A percentile compares a stretch with the other conserved stretches of the same genome.
Conservation (phyloP, 2,113 vertebrate species). For the Abramis brama region DNA sequence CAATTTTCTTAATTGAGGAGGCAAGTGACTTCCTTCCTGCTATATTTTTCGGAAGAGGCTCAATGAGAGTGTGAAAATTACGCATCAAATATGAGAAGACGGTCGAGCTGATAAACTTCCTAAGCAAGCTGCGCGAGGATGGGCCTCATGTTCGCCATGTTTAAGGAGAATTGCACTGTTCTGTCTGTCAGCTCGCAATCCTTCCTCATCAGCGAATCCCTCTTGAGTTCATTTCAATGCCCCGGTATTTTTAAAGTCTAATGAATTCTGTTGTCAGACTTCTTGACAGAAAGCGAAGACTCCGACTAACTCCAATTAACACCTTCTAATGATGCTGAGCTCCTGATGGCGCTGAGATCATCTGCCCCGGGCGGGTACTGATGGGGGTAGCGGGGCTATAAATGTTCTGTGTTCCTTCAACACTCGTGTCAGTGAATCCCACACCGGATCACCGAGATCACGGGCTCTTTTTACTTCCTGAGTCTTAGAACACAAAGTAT, state of each 20-base stretch:
- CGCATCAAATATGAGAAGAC: constrained; percentile 4
- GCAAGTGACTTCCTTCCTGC: constrained; percentile 20
- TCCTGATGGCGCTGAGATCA: constrained; percentile 81
- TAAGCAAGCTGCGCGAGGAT: background rate
- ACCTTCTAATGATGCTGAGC: constrained; percentile 94
- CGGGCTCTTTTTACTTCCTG: background rate
- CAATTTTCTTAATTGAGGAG: constrained; percentile 15
- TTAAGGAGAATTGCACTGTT: constrained; percentile 17
- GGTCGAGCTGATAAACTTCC: constrained; percentile 31
- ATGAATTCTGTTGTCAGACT: constrained; percentile 86
- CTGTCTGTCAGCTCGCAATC: constrained; percentile 10
- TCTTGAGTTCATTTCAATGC: constrained; percentile 78
- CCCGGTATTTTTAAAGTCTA: constrained; percentile 70
- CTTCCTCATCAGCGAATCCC: constrained; percentile 57
- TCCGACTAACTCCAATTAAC: constrained; percentile 98
- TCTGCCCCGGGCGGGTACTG: constrained; percentile 64
- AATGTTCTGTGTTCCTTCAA: constrained; percentile 20
- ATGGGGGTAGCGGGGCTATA: constrained; percentile 32
- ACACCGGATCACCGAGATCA: constrained; percentile 16
- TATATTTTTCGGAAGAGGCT: background rate
- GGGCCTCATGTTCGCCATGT: constrained; percentile 14
- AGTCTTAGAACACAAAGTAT: background rate
- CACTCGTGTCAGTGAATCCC: constrained; percentile 24
- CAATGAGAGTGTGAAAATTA: constrained; percentile 24
- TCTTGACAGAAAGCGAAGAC: constrained; percentile 92